These are phyloP conservation scores for Drosophila kanekoi DNA, from an alignment of 2,888 invertebrate genomes.

Conservation along the genomic window DNA sequence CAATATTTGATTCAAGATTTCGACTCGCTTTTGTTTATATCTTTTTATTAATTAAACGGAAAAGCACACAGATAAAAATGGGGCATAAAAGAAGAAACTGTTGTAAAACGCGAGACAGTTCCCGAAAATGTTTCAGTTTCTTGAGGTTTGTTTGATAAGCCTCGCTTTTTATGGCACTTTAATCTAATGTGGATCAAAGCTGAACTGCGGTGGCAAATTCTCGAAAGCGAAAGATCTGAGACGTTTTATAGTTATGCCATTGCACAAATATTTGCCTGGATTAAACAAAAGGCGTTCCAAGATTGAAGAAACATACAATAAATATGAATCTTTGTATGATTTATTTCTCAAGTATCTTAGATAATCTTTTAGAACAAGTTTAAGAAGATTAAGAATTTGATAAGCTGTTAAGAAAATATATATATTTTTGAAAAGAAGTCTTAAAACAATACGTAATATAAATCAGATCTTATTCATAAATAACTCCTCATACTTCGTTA, in stretches of 20 bases:
- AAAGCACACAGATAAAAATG: constrained; percentile 48
- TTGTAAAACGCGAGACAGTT: constrained; percentile 29
- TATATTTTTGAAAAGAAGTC: background rate
- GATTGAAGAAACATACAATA: too few species aligned
- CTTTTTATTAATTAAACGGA: constrained; percentile 77
- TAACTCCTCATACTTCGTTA: background rate
- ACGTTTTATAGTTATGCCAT: too few species aligned
- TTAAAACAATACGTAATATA: background rate
- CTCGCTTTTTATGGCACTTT: constrained; percentile 7
- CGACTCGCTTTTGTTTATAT: constrained; percentile 47
- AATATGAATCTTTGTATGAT: too few species aligned
- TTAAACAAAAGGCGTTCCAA: too few species aligned
- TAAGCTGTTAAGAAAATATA: constrained; percentile 2
- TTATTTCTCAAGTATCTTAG: background rate
- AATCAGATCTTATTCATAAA: background rate
- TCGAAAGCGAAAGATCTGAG: background rate
- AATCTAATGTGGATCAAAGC: constrained; percentile 25
- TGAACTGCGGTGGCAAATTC: constrained; percentile 34
- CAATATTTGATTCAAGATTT: constrained; percentile 70
- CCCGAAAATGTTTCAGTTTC: constrained; percentile 19
- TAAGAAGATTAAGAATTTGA: constrained; percentile 9
- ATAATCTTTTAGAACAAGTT: constrained; percentile 2
- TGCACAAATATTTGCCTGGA: too few species aligned
- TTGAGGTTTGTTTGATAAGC: constrained; percentile 32
- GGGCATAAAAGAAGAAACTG: constrained; percentile 5